Conservation (phyloP, 2,797 vertebrate genomes). For the Champsocephalus esox region DNA sequence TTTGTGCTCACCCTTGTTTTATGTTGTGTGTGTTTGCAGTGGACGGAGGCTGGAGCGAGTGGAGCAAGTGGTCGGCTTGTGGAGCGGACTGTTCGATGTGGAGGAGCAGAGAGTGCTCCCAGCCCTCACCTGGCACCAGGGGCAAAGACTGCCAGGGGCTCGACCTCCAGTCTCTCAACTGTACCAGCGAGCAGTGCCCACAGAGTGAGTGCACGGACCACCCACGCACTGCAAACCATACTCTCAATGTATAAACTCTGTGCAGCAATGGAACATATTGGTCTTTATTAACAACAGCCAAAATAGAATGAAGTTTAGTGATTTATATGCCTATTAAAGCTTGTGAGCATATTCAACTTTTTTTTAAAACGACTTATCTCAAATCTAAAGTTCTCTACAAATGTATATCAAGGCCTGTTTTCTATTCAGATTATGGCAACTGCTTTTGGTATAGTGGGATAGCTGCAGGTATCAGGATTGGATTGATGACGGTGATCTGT, state of each 20-base stretch:
- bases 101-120: slow-evolving; percentile 95
- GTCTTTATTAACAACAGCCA: not conserved
- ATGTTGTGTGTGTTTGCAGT: slow-evolving; percentile 82
- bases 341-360: no score
- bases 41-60: slow-evolving; percentile 95
- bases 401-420: no score
- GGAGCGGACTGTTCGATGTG: slow-evolving; percentile 94
- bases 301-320: slow-evolving; percentile 12
- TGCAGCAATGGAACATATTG: slow-evolving; percentile 11
- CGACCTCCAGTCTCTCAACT: slow-evolving; percentile 95
- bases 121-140: slow-evolving; percentile 93
- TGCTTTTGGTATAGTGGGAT: no score
- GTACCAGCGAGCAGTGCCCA: slow-evolving; percentile 94
- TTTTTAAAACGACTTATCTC: no score
- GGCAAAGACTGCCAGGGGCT: slow-evolving; percentile 93
- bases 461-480: no score
- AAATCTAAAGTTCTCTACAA: no score
- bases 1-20: slow-evolving; percentile 12
- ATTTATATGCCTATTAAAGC: slow-evolving; percentile 18
- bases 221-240: slow-evolving; percentile 40
- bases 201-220: slow-evolving; percentile 89
- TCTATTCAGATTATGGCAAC: no score
- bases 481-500: no score
- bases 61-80: slow-evolving; percentile 97
- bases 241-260: slow-evolving; percentile 20